Base-by-base conservation (phyloP, 2,113 vertebrate genomes). In the Oceanites oceanicus region DNA sequence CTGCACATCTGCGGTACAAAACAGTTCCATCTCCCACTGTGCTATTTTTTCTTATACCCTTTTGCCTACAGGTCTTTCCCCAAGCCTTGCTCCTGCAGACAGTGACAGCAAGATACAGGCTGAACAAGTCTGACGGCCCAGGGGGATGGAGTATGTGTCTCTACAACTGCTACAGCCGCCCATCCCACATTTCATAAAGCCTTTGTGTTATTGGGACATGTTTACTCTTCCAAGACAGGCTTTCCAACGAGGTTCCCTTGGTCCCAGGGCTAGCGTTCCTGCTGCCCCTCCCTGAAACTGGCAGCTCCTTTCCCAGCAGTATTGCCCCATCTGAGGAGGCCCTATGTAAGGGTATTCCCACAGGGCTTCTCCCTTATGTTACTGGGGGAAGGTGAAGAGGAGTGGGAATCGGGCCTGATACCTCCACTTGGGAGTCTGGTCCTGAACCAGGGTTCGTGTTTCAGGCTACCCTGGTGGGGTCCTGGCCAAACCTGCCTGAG, bases 121-220 rank as follows among this genome's bases (percentile, higher is more conserved):
- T 90, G 66, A 86, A 14, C 80, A 26, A 90, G 88, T 44, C 58
- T 90, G 23, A 15, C 9, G 11, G 58, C 82, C 74, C 38, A 23
- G 17, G 53, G 83, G 53, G n/a, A 34, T 83, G 59, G 8, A 40
- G 26, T 38, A 7, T 68, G 16, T 55, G 44, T 36, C 11, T 75
- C 52, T 59, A 13, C 68, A 90, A 36, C 44, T 59, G 56, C 36
- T 58, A 23, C 47, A 47, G 56, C 71, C 0, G 7, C 89, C 92
- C 90, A 73, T 38, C 92, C 91, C 92, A 91, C 52, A 59, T 96
- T 96, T 88, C 96, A 83, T 58, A 91, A 97, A 65, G 66, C 74
- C 42, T 87, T 73, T 87, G 44, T 95, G 27, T 82, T 92, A 42
- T 0, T 96, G 91, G 67, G 47, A 95, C 34, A 38, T 61, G 58